Base-by-base conservation (phyloP, 2,113 vertebrate species). In the Emydura subglobosa region DNA sequence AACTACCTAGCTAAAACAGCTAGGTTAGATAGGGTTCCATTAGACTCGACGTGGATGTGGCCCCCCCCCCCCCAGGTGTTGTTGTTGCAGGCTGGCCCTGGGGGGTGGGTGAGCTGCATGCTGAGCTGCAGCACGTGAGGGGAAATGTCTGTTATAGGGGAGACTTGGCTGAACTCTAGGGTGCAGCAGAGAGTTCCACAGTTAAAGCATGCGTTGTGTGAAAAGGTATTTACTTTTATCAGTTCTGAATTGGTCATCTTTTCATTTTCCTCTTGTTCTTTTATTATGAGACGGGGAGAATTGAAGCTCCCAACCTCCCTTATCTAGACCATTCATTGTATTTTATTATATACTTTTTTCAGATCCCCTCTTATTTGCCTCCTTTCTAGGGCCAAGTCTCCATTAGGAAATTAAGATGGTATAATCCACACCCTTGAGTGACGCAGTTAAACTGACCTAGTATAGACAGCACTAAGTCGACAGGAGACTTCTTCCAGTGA, bases 221-320 rank as follows among this genome's bases (percentile, higher is more conserved):
- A 94, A 90, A 12, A 61, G 44, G 90, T 94, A 55, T 90, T 94
- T 79, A 76, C 27, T 92, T 91, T 80, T 19, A 83, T 81, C 47
- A 91, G 85, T 31, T 91, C 85, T 95, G 59, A 47, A 76, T 51
- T 68, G 14, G 24, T 85, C 0, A 0, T n/a, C 93, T 93, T 82
- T 92, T 96, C 42, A 61, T 85, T 51, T 83, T 31, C 17, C 8
- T n/a, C n/a, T 82, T 87, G n/a, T 76, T 88, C n/a, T 72, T 39
- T 39, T 87, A n/a, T 80, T 85, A 61, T n/a, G 31, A 42, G 68
- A 39, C 9, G 34, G n/a, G 79, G 82, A 53, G 74, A 93, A 65
- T 50, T 87, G 59, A 31, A 93, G 57, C 39, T 78, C 7, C 13
- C 9, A 19, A 72, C 39, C 16, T n/a, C 19, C n/a, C 65, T 72